phyloP scores from a whole-genome alignment of 2,888 invertebrate genomes.

The Diaphora mendica region DNA sequence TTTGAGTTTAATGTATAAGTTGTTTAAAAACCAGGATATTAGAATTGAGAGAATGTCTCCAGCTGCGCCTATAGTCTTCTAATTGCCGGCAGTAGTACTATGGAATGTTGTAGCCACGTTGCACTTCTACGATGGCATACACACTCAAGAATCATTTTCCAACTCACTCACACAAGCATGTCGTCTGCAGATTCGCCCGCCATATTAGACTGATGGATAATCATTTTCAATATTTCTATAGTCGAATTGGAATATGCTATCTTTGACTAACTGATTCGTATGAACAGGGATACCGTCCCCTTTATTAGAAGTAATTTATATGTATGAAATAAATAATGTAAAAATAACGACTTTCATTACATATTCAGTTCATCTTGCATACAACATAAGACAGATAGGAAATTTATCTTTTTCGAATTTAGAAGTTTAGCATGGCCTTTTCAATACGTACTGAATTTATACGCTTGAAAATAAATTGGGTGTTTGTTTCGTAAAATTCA shows the following conservation, averaged over 20 bases:
- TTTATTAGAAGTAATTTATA: too few relatives aligned
- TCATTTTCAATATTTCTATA: neutral
- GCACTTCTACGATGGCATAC: slow-evolving; percentile 61
- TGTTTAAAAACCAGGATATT: slow-evolving; percentile 67
- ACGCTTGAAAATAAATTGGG: neutral
- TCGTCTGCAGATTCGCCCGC: slow-evolving; percentile 64
- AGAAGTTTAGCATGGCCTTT: neutral
- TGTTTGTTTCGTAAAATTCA: slow-evolving; percentile 58
- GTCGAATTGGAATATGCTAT: neutral
- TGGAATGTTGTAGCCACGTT: slow-evolving; percentile 65
- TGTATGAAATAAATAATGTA: too few relatives aligned
- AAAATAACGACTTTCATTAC: too few relatives aligned
- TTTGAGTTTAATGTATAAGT: slow-evolving; percentile 6
- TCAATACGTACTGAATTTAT: neutral
- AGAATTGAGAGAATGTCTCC: slow-evolving; percentile 67
- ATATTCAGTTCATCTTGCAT: too few relatives aligned
- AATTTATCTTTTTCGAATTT: neutral
- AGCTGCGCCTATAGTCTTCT: slow-evolving; percentile 71
- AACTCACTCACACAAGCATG: slow-evolving; percentile 54
- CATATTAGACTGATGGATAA: slow-evolving; percentile 56
- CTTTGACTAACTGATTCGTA: neutral
- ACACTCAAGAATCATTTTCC: slow-evolving; percentile 55
- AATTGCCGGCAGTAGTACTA: slow-evolving; percentile 58
- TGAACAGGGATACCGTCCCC: neutral
- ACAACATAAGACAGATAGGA: too few relatives aligned